phyloP scores from a whole-genome alignment of 1,140 invertebrate genomes.

The Ctenoplectra terminalis region DNA sequence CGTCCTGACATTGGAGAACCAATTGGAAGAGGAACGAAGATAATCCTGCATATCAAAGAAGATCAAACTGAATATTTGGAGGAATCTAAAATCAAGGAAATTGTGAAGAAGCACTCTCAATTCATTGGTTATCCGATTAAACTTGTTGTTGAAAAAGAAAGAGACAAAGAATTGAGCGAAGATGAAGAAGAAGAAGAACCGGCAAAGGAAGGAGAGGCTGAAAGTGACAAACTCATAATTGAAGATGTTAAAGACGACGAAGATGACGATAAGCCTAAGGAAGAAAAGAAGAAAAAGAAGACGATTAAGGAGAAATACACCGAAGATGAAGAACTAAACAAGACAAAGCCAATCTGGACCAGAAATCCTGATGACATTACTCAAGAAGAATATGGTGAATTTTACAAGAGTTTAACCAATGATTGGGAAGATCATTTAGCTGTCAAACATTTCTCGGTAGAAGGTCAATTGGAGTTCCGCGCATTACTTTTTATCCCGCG shows the following conservation, averaged over 20 bases:
- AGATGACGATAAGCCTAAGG: slow-evolving; percentile 93
- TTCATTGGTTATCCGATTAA: slow-evolving; percentile 99
- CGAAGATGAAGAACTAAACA: slow-evolving; percentile 99
- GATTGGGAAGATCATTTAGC: slow-evolving; percentile 99
- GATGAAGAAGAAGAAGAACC: slow-evolving; percentile 88
- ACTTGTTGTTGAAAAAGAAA: slow-evolving; percentile 95
- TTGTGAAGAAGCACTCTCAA: slow-evolving; percentile 99
- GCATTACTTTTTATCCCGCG: slow-evolving; percentile 97
- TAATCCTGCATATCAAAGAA: slow-evolving; percentile 91
- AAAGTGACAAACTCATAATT: slow-evolving; percentile 93
- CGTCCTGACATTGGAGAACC: slow-evolving; percentile 84
- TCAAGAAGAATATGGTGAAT: slow-evolving; percentile 99
- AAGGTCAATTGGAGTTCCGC: slow-evolving; percentile 98
- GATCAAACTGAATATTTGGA: slow-evolving; percentile 93
- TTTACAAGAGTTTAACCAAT: slow-evolving; percentile 99
- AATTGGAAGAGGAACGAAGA: slow-evolving; percentile 89
- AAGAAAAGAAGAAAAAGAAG: slow-evolving; percentile 96
- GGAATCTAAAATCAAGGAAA: slow-evolving; percentile 96
- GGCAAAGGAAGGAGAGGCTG: slow-evolving; percentile 88
- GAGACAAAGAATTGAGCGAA: slow-evolving; percentile 97
- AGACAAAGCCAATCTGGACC: slow-evolving; percentile 99
- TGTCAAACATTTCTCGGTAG: slow-evolving; percentile 99
- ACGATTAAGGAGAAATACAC: slow-evolving; percentile 98
- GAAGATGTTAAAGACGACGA: slow-evolving; percentile 93
- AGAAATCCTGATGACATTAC: slow-evolving; percentile 98